phyloP scores from a whole-genome alignment of 2,888 invertebrate genomes.

The Parnassius orleans region DNA sequence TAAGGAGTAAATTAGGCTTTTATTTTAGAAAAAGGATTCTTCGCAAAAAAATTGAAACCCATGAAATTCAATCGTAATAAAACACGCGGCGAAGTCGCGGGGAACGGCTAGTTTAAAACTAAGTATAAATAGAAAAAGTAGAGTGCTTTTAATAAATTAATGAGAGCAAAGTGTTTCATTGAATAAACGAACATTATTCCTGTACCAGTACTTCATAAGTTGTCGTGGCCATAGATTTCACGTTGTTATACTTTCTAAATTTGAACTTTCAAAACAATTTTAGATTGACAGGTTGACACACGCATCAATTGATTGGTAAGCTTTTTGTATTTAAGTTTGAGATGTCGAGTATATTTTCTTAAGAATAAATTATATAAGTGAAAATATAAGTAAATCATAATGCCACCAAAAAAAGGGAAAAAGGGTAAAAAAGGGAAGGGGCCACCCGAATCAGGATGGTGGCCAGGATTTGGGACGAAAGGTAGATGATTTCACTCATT shows the following conservation, averaged over 20 bases:
- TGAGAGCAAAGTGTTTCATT: too few relatives aligned
- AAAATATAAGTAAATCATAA: conserved; percentile 40
- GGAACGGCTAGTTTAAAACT: too few relatives aligned
- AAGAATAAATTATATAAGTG: conserved; percentile 31
- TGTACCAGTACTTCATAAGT: neutral
- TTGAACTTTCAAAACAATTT: conserved; percentile 27
- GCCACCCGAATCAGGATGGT: conserved; percentile 73
- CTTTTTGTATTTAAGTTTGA: conserved; percentile 30
- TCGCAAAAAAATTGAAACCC: too few relatives aligned
- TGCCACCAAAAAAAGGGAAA: conserved; percentile 58
- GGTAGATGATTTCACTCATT: conserved; percentile 39
- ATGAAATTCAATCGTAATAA: too few relatives aligned
- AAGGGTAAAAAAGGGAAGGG: conserved; percentile 56
- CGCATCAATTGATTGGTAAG: conserved; percentile 34
- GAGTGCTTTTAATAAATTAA: too few relatives aligned
- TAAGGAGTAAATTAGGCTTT: too few relatives aligned
- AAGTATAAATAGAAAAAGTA: too few relatives aligned
- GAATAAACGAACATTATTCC: too few relatives aligned
- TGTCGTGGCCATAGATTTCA: conserved; percentile 19
- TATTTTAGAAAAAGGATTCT: too few relatives aligned
- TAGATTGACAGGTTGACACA: conserved; percentile 22
- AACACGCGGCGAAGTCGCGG: too few relatives aligned
- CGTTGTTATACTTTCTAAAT: conserved; percentile 20
- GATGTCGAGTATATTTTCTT: conserved; percentile 36
- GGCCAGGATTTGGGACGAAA: conserved; percentile 71